Conservation (phyloP, 2,797 vertebrate genomes). For the Hippopotamyrus pictus region DNA sequence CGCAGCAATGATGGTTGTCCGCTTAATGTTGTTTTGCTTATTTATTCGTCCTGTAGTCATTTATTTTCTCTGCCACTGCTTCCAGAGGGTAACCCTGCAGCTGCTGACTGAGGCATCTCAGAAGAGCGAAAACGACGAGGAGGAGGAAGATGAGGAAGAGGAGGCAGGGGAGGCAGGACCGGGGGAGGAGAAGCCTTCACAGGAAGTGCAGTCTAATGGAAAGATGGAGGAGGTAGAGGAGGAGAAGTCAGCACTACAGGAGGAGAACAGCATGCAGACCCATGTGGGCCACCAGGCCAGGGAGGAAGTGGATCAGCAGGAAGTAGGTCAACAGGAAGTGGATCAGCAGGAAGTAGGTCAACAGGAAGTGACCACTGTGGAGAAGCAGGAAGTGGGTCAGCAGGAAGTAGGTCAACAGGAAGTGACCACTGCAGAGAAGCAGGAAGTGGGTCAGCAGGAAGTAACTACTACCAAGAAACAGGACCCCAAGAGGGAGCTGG, state of each 20-base stretch:
- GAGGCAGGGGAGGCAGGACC: constrained; percentile 27
- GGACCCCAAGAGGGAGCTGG: not conserved
- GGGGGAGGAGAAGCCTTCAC: constrained; percentile 22
- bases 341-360: not conserved
- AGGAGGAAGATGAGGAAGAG: constrained; percentile 26
- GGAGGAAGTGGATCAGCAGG: not conserved
- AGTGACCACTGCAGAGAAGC: not conserved
- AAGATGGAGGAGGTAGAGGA: constrained; percentile 30
- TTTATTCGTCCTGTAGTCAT: not conserved
- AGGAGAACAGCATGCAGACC: constrained; percentile 7
- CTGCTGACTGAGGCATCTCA: constrained; percentile 44
- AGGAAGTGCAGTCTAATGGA: constrained; percentile 45
- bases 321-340: not conserved
- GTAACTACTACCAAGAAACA: not conserved
- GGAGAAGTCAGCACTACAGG: constrained; percentile 21
- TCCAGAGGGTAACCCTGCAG: constrained; percentile 63
- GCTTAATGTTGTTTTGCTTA: no score
- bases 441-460: not conserved
- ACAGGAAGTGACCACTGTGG: not conserved
- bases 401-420: constrained; percentile 7
- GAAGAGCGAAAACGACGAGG: constrained; percentile 23
- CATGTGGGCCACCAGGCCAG: constrained; percentile 32
- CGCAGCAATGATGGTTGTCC: not conserved
- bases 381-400: constrained; percentile 16
- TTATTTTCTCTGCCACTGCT: not conserved